These are phyloP conservation scores for Hylaeus volcanicus DNA, from an alignment of 1,140 invertebrate genomes.

Conservation along the genomic window DNA sequence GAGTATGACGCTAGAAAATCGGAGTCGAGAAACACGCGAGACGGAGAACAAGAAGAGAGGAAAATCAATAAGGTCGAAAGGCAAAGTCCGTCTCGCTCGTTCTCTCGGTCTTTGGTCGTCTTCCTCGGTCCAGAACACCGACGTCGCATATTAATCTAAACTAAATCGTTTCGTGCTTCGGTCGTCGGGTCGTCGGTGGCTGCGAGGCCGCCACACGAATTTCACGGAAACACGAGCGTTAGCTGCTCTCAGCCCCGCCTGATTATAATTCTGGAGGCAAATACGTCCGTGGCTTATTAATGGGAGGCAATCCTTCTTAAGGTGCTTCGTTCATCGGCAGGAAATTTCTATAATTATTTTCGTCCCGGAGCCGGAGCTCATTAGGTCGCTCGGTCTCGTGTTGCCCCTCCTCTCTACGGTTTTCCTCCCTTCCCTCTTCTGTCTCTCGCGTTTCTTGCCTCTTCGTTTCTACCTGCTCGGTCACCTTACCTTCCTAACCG, in stretches of 20 bases:
- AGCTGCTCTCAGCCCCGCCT: slow-evolving; percentile 26
- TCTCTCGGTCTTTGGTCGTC: no score
- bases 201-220: slow-evolving; percentile 38
- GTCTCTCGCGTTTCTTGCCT: neutral
- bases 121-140: slow-evolving; percentile 14
- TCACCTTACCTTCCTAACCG: slow-evolving; percentile 57
- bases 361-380: slow-evolving; percentile 62
- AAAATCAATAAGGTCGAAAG: slow-evolving; percentile 49
- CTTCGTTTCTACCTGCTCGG: slow-evolving; percentile 50
- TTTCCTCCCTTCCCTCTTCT: neutral
- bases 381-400: slow-evolving; percentile 53
- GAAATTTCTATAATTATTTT: slow-evolving; percentile 69
- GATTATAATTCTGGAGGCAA: slow-evolving; percentile 66
- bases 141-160: slow-evolving; percentile 54
- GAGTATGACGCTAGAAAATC: neutral
- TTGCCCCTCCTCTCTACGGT: slow-evolving; percentile 30
- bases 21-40: neutral
- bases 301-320: slow-evolving; percentile 65
- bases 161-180: slow-evolving; percentile 35
- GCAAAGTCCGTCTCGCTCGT: neutral
- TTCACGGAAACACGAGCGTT: slow-evolving; percentile 58
- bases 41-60: slow-evolving; percentile 17
- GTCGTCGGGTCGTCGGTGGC: neutral
- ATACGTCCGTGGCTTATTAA: slow-evolving; percentile 67
- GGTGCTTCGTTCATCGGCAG: slow-evolving; percentile 65